Base-by-base conservation (phyloP, 2,113 vertebrate species). In the Cheilinus undulatus region DNA sequence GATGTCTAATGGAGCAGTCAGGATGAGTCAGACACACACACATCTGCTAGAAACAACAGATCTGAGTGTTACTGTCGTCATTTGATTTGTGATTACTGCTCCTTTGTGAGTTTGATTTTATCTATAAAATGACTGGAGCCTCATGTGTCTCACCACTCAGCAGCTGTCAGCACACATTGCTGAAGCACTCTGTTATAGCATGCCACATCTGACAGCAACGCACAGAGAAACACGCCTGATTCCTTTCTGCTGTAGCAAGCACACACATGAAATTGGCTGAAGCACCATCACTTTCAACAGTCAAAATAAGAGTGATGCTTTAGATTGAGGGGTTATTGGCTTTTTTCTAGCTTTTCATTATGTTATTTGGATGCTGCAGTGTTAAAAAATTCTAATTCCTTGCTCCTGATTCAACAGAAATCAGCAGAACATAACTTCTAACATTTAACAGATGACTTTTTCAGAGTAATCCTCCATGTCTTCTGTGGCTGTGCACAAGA, bases 11-110 rank as follows among this genome's bases (percentile, higher is more conserved):
- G 30, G 56, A 68, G 63, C 20, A 80, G 72, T 72, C 61, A 53
- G 5, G n/a, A 61, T 83, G 80, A 88, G 30, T 88, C 77, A 80
- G 42, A 38, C 22, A 26, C 57, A 53, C 50, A 30, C 50, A 72
- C 46, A 32, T 67, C 40, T 19, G 40, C 40, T 42, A 17, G 5
- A 42, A 15, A 42, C 40, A 69, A 32, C n/a, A 43, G 4, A 46
- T 38, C 69, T 78, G 42, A 45, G 19, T 23, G 40, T 50, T 14
- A 14, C 38, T 27, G 28, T 73, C 53, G 9, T 66, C 4, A 51
- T 62, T 69, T 72, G 40, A 63, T 65, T 50, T 36, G 23, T 22
- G 19, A 60, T 52, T 6, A 49, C 13, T 23, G 4, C n/a, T 22
- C 43, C 36, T 65, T 45, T 62, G 19, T 60, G 73, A 7, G 32